Conservation (phyloP, 1,140 invertebrate species). For the Bombus vancouverensis region DNA sequence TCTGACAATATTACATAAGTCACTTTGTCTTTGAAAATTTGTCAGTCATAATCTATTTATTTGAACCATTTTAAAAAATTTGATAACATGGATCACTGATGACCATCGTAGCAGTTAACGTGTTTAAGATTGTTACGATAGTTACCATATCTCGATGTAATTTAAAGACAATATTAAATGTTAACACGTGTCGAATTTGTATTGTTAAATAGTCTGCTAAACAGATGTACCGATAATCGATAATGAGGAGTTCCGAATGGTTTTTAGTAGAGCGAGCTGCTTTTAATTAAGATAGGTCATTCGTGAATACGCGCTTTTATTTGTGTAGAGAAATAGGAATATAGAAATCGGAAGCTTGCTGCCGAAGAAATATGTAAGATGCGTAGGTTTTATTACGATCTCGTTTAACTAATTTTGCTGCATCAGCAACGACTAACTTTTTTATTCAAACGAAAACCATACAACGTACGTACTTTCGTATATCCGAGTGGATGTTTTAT, state of each 20-base stretch:
- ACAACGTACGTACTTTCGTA: neutral
- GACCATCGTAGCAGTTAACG: too few relatives aligned
- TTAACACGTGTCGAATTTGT: neutral
- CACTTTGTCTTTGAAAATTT: too few relatives aligned
- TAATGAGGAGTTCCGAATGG: too few relatives aligned
- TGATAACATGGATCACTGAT: too few relatives aligned
- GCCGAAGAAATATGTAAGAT: neutral
- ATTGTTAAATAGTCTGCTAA: slow-evolving; percentile 13
- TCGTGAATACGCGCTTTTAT: neutral
- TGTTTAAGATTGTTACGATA: neutral
- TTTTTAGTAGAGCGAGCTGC: neutral
- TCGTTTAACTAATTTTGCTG: slow-evolving; percentile 37
- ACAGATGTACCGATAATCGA: neutral
- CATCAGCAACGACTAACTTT: slow-evolving; percentile 37
- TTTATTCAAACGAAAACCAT: neutral
- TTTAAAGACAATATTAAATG: slow-evolving; percentile 17
- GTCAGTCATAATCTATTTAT: too few relatives aligned
- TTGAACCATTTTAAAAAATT: too few relatives aligned
- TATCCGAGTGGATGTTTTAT: neutral
- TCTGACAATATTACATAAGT: too few relatives aligned
- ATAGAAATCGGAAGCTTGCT: neutral
- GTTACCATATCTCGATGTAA: slow-evolving; percentile 23
- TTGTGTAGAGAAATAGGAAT: neutral
- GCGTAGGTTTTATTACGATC: slow-evolving; percentile 12
- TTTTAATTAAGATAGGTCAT: neutral